Conservation (phyloP, 1,140 invertebrate species). For the Matsumurasca onukii region DNA sequence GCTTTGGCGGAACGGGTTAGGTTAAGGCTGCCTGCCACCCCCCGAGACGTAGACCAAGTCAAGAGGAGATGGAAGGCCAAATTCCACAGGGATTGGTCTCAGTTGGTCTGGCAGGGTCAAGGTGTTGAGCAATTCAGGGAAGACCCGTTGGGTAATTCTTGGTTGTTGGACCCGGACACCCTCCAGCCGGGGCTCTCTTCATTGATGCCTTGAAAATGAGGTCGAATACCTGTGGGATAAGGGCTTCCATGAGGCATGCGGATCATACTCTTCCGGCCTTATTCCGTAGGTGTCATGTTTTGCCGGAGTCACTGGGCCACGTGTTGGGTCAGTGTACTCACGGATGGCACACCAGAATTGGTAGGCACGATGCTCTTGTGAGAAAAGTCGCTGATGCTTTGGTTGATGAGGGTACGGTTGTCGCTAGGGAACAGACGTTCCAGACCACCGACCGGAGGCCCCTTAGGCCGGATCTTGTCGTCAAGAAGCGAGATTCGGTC, state of each 20-base stretch:
- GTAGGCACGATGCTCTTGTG: neutral
- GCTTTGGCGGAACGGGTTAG: no score
- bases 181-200: neutral
- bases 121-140: no score
- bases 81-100: no score
- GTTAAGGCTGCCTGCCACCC: no score
- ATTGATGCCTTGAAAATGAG: neutral
- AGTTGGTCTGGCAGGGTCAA: no score
- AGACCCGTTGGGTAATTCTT: no score
- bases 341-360: neutral
- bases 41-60: neutral
- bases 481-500: no score
- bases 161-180: neutral
- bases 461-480: neutral
- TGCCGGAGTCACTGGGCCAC: no score
- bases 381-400: neutral
- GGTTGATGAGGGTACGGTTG: neutral
- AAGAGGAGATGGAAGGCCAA: no score
- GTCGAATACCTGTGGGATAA: neutral
- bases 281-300: neutral
- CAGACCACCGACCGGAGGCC: no score
- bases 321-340: no score
- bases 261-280: no score
- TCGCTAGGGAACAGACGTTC: neutral
- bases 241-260: neutral